Percentiles rank a stretch among this genome's conserved stretches.
These are phyloP conservation scores for Mustelus asterias DNA, from an alignment of 2,113 vertebrate genomes.

Conservation along the genomic window DNA sequence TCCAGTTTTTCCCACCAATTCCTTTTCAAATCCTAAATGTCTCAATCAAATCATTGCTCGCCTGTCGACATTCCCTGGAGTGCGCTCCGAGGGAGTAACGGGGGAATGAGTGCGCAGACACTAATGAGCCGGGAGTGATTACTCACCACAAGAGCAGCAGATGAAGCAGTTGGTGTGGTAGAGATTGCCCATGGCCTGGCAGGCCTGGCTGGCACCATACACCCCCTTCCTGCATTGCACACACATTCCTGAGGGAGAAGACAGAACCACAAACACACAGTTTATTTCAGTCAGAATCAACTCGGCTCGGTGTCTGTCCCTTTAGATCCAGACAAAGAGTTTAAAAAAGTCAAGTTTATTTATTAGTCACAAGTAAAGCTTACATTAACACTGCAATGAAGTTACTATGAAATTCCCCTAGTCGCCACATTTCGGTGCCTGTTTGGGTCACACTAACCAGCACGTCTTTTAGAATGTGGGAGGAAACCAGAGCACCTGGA, in stretches of 20 bases:
- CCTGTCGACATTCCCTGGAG: too few species aligned
- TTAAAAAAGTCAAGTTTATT: background rate
- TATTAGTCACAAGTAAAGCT: too few species aligned
- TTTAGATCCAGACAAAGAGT: background rate
- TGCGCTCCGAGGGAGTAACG: too few species aligned
- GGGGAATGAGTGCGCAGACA: background rate
- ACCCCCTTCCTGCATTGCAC: slow-evolving; percentile 95
- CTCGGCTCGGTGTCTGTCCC: background rate
- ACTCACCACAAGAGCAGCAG: slow-evolving; percentile 96
- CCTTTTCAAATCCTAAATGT: background rate
- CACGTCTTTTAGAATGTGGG: too few species aligned
- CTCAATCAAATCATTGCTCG: background rate
- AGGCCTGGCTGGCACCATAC: slow-evolving; percentile 93
- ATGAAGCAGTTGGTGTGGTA: slow-evolving; percentile 98
- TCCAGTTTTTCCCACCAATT: background rate
- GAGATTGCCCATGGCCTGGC: slow-evolving; percentile 95
- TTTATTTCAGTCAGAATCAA: background rate
- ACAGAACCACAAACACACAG: slow-evolving; percentile 10
- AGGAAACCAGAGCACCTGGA: too few species aligned
- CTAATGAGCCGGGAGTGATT: background rate
- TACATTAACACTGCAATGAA: too few species aligned
- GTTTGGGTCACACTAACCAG: too few species aligned
- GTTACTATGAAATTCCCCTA: too few species aligned
- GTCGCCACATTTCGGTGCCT: too few species aligned
- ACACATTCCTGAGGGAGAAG: slow-evolving; percentile 74